Evolutionary conservation across 2,113 vertebrate species (phyloP).

Genomic region (Pagrus major): DNA sequence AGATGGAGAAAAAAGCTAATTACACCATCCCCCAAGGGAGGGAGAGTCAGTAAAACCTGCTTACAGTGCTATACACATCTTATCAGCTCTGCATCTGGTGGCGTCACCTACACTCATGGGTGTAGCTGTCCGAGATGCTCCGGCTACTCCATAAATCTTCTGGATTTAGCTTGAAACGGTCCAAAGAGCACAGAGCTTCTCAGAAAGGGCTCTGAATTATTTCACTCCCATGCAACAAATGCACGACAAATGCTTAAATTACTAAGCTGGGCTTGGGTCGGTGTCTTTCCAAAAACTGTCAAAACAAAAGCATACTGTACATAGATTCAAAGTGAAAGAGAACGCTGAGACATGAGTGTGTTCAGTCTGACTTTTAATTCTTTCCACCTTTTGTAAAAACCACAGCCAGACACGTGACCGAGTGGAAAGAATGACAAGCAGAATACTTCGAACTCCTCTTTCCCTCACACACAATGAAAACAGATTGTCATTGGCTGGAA

Average conservation of each 20-base stretch:
- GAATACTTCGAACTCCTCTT: slow-evolving; percentile 37
- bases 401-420: slow-evolving; percentile 42
- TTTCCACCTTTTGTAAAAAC: slow-evolving; percentile 45
- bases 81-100: slow-evolving; percentile 70
- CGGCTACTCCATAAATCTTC: slow-evolving; percentile 58
- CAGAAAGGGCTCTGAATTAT: slow-evolving; percentile 5
- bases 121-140: slow-evolving; percentile 58
- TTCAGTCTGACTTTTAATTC: slow-evolving; percentile 27
- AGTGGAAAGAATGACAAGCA: slow-evolving; percentile 60
- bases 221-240: not conserved
- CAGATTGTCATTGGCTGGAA: slow-evolving; percentile 33
- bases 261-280: not conserved
- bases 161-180: slow-evolving; percentile 36
- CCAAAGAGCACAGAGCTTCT: slow-evolving; percentile 23
- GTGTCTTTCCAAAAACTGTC: not conserved
- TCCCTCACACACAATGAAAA: slow-evolving; percentile 26
- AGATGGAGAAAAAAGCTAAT: slow-evolving; percentile 72
- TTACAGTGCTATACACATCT: slow-evolving; percentile 69
- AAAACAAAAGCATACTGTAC: not conserved
- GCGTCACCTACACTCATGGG: slow-evolving; percentile 56
- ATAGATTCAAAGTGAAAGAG: not conserved
- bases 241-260: not conserved
- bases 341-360: slow-evolving; percentile 4
- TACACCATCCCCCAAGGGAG: slow-evolving; percentile 63
- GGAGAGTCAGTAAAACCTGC: slow-evolving; percentile 71